Conservation (phyloP, 2,113 vertebrate genomes). For the Illadopsis cleaveri region DNA sequence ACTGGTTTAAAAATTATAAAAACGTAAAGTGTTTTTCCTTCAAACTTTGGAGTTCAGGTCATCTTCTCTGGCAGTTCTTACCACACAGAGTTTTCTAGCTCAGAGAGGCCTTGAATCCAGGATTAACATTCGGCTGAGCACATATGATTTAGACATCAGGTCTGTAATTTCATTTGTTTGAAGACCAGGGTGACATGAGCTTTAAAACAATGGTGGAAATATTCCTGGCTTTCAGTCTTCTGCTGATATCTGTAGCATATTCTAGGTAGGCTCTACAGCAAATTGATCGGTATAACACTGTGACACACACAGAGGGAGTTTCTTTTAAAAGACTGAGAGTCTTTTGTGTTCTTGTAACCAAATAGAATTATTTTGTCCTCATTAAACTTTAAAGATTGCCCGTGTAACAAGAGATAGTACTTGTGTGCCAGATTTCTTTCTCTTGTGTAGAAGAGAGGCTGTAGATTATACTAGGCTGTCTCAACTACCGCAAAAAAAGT, state of each 20-base stretch:
- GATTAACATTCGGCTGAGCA: neutral
- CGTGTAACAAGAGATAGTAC: neutral
- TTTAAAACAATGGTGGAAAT: neutral
- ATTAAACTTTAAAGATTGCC: conserved; percentile 38
- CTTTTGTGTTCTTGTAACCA: conserved; percentile 41
- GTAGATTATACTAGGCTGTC: neutral
- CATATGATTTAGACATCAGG: neutral
- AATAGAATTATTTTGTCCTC: conserved; percentile 57
- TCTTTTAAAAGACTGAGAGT: neutral
- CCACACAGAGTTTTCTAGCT: neutral
- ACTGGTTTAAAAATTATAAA: neutral
- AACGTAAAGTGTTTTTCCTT: neutral
- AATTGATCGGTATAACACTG: neutral
- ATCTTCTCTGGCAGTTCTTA: neutral
- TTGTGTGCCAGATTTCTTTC: neutral
- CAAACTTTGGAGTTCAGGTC: neutral
- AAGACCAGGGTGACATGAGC: neutral
- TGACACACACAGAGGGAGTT: neutral
- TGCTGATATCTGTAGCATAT: neutral
- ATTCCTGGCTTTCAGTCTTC: neutral
- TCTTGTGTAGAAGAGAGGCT: neutral
- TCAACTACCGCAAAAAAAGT: neutral
- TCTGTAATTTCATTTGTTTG: neutral
- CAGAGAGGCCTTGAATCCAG: neutral
- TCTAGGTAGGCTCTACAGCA: neutral